Evolutionary conservation across 2,888 invertebrate species (phyloP), one percentile per base, ranked within the genome.

Genomic region (Leucophora obtusa): DNA sequence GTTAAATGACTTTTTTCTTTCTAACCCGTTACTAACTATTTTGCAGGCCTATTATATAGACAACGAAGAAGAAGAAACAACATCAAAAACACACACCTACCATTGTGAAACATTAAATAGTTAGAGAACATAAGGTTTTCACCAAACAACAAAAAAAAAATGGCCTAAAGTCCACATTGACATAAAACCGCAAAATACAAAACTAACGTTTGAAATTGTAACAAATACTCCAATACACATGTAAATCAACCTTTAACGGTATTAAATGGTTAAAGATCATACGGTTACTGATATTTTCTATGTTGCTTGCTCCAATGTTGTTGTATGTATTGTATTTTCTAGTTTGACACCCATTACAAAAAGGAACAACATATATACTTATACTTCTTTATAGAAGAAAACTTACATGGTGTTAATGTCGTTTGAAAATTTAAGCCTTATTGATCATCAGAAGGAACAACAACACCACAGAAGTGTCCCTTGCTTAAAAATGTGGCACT

Each of bases 241-340:
- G 74, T 77, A 71, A 71, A 79, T 73, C 75, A 78, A 79, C 77
- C 79, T 82, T 74, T 83, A 83, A 79, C 76, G 82, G 70, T 73
- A 74, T 82, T 77, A 71, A 69, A 73, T 75, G 56, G 73, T 53
- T 66, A 79, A 79, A 83, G 77, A 81, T 81, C 81, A 81, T 65
- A 77, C 60, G 73, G 73, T 73, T 77, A 80, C 69, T 69, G 80
- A 81, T 81, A 81, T 50, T 73, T 69, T 69, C 62, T 47, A 35
- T 63, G 28, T 18, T 6, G 28, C 6, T 4, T 28, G 28, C 28
- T 15, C 14, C 35, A 14, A 14, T 72, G 50, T 58, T 56, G 56
- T 56, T 53, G 43, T 50, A 28, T 3, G 28, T 28, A 28, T 28
- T 28, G 28, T 28, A 28, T 6, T 43, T 69, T 58, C 33, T 60